A percentile compares a stretch with the other conserved stretches of the same genome.
Evolutionary conservation across 2,113 vertebrate species (phyloP).

Genomic region (Nibea coibor): DNA sequence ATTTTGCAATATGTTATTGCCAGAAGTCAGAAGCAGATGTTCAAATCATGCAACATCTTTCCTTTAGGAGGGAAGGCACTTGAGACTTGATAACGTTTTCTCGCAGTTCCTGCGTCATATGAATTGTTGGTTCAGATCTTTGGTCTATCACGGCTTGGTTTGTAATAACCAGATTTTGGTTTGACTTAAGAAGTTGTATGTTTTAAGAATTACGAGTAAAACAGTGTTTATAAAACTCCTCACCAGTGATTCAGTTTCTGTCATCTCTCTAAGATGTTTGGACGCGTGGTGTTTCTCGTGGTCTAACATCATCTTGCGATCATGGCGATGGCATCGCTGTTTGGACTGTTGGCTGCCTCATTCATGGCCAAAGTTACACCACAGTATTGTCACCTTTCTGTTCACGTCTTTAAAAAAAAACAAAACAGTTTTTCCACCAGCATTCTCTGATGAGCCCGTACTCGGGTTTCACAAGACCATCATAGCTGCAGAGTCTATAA

Average conservation of each 20-base stretch:
- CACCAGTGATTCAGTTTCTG: background rate
- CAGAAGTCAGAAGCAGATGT: background rate
- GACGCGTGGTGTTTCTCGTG: background rate
- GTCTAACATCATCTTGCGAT: background rate
- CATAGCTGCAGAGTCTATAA: background rate
- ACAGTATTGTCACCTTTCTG: too few relatives aligned
- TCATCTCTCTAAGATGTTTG: background rate
- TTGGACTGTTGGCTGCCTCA: background rate
- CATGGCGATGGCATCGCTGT: background rate
- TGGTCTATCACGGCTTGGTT: background rate
- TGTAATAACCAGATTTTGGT: constrained; percentile 5
- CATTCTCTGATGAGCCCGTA: background rate
- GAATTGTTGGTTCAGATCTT: background rate
- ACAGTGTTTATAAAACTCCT: background rate
- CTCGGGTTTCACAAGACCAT: background rate
- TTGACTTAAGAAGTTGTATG: constrained; percentile 23
- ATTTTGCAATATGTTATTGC: background rate
- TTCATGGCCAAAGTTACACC: background rate
- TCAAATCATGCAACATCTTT: background rate
- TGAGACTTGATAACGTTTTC: background rate
- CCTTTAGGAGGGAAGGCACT: too few relatives aligned
- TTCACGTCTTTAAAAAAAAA: background rate
- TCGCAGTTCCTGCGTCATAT: background rate
- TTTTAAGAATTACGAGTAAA: constrained; percentile 38
- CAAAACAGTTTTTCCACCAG: background rate